Conservation (phyloP, 2,113 vertebrate species). For the Numida meleagris region DNA sequence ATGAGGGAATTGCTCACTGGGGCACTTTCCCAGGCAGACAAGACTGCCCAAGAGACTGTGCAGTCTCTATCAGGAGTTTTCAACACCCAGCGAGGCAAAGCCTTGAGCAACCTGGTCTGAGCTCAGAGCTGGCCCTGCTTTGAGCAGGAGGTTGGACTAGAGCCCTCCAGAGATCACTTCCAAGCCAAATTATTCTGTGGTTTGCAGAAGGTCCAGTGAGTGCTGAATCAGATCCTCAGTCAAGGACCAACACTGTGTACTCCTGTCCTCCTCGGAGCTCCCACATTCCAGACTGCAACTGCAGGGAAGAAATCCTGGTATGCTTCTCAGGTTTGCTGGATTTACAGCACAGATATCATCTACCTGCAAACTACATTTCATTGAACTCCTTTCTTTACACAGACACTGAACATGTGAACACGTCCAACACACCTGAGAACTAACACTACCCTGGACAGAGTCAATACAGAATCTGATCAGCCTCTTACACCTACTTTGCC, state of each 20-base stretch:
- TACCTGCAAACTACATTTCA: neutral
- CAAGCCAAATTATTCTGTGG: neutral
- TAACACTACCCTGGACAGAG: neutral
- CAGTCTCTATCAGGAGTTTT: neutral
- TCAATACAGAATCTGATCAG: neutral
- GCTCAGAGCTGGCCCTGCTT: neutral
- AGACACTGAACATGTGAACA: neutral
- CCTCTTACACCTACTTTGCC: accelerated
- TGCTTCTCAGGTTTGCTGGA: neutral
- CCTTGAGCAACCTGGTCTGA: neutral
- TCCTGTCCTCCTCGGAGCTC: neutral
- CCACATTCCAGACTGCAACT: neutral
- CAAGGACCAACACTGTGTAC: neutral
- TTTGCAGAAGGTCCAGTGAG: neutral
- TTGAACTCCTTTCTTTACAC: neutral
- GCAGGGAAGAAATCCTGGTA: neutral
- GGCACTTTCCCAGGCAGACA: neutral
- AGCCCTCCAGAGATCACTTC: neutral
- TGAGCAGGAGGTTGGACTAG: neutral
- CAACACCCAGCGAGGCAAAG: neutral
- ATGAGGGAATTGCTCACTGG: neutral
- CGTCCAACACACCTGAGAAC: neutral
- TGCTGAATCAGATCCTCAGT: neutral
- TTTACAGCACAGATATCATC: neutral
- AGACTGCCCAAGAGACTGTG: neutral